A percentile compares a stretch with the other conserved stretches of the same genome.
Conservation (phyloP, 2,888 invertebrate species). For the Aphrophora alni region DNA sequence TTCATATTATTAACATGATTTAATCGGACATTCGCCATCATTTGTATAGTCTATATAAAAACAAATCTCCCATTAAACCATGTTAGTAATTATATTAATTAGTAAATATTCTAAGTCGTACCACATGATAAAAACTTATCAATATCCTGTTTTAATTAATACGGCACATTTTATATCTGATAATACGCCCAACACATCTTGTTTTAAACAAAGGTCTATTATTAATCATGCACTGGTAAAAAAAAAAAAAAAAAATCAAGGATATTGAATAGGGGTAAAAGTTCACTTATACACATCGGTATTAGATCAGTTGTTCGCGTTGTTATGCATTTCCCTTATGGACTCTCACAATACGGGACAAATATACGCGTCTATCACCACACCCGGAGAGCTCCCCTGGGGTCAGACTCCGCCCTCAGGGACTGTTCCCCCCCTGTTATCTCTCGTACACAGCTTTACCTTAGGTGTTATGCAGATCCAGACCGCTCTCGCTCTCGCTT, state of each 20-base stretch:
- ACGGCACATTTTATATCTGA: too few relatives aligned
- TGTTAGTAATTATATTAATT: too few relatives aligned
- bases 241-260: background rate
- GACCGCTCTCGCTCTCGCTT: background rate
- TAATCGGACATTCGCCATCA: too few relatives aligned
- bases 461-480: slow-evolving; percentile 9
- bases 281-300: background rate
- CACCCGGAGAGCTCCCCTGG: background rate
- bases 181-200: background rate
- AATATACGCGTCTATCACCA: background rate
- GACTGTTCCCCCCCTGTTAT: background rate
- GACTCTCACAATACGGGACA: background rate
- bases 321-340: background rate
- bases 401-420: background rate
- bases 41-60: too few relatives aligned
- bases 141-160: too few relatives aligned
- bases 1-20: too few relatives aligned
- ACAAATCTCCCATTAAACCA: too few relatives aligned
- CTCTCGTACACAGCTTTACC: background rate
- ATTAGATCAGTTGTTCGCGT: background rate
- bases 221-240: background rate
- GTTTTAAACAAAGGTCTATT: background rate
- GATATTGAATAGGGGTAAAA: background rate
- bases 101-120: too few relatives aligned
- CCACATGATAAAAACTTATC: too few relatives aligned